These are phyloP conservation scores for Chymomyza procnemis DNA, from an alignment of 2,888 invertebrate genomes.

Conservation along the genomic window DNA sequence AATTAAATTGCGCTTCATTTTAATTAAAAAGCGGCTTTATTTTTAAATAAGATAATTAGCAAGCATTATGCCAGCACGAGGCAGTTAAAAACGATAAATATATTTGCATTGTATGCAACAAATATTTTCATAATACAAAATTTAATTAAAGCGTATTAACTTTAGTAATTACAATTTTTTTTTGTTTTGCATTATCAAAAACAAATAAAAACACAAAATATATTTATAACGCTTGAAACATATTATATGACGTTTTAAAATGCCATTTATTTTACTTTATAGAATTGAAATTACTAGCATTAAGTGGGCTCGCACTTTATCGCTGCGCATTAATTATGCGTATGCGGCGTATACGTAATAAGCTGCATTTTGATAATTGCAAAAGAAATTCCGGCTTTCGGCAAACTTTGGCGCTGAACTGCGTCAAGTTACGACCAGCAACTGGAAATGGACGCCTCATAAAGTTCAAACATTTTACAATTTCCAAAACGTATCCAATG, in stretches of 20 bases:
- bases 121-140: constrained; percentile 44
- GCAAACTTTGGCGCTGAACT: background rate
- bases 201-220: constrained; percentile 3
- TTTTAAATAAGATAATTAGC: background rate
- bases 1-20: background rate
- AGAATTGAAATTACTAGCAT: background rate
- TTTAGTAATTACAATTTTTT: constrained; percentile 61
- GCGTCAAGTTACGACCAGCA: background rate
- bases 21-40: background rate
- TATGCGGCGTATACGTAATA: background rate
- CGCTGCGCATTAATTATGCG: background rate
- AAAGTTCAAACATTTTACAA: constrained; percentile 42
- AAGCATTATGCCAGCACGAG: background rate
- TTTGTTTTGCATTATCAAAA: constrained; percentile 27
- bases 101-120: constrained; percentile 13
- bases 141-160: constrained; percentile 66
- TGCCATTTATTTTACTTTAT: background rate
- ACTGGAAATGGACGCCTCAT: background rate
- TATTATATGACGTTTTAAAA: background rate
- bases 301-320: background rate
- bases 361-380: background rate
- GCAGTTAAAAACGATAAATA: background rate
- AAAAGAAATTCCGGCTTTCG: background rate
- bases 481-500: constrained; percentile 40
- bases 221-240: background rate